Evolutionary conservation across 2,797 vertebrate genomes (phyloP).

Genomic region (Pristis pectinata): DNA sequence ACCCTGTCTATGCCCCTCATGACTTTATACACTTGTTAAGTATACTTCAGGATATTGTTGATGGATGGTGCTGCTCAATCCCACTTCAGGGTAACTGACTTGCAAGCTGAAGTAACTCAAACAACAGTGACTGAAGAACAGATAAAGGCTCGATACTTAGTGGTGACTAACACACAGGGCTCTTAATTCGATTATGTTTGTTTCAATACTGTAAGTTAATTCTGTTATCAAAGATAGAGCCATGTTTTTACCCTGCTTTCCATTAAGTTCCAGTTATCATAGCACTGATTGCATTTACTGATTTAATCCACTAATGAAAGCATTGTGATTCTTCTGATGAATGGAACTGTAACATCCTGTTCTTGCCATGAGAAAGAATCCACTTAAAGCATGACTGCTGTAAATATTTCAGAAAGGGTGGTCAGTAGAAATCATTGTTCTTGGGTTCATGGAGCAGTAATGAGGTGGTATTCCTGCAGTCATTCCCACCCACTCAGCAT

Average conservation of each 20-base stretch:
- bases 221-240: background rate
- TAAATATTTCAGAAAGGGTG: too few relatives aligned
- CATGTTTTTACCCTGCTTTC: background rate
- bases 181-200: background rate
- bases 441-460: background rate
- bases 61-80: too few relatives aligned
- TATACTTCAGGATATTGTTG: too few relatives aligned
- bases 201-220: background rate
- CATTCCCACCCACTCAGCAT: background rate
- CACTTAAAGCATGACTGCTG: background rate
- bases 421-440: background rate
- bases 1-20: too few relatives aligned
- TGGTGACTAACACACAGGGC: background rate
- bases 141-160: background rate
- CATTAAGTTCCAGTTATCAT: background rate
- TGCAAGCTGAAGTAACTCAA: background rate
- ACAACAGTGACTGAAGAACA: background rate
- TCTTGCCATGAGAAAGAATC: too few relatives aligned
- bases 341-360: background rate
- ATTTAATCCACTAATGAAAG: constrained; percentile 5
- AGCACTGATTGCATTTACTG: background rate
- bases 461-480: background rate
- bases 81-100: background rate
- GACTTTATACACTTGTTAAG: too few relatives aligned
- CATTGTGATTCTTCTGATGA: background rate